A percentile compares a stretch with the other conserved stretches of the same genome.
Evolutionary conservation across 92 coral and sea anemone species (phyloP).

Genomic region (Zoanthus sansibaricus): DNA sequence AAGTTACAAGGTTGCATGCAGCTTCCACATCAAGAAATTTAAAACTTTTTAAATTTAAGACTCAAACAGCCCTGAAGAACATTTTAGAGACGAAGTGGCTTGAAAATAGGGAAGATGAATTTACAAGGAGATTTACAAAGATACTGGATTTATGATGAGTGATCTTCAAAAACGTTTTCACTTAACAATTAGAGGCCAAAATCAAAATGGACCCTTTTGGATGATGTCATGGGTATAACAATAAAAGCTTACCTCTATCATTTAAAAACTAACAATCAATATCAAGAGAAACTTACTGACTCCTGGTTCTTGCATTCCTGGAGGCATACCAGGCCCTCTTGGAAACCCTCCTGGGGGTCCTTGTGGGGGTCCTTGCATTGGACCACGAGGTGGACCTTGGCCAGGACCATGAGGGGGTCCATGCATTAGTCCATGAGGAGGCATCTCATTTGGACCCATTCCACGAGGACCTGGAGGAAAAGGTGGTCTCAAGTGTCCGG

Average conservation of each 20-base stretch:
- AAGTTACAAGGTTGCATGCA: neutral
- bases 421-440: conserved; percentile 39
- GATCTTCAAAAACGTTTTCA: too few species aligned
- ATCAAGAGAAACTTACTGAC: conserved; percentile 12
- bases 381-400: conserved; percentile 36
- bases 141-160: too few species aligned
- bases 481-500: conserved; percentile 5
- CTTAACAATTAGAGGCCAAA: too few species aligned
- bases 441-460: conserved; percentile 26
- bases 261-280: neutral
- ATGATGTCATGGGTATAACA: too few species aligned
- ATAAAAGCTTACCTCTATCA: too few species aligned
- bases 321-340: conserved; percentile 16
- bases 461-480: conserved; percentile 43
- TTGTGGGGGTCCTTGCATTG: conserved; percentile 30
- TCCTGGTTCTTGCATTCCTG: conserved; percentile 49
- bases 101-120: too few species aligned
- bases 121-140: too few species aligned
- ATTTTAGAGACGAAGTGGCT: too few species aligned
- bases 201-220: too few species aligned
- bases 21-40: too few species aligned
- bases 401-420: conserved; percentile 36
- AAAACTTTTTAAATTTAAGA: too few species aligned
- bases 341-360: conserved; percentile 37
- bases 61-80: too few species aligned